Conservation (phyloP, 2,888 invertebrate species). For the Linyphia triangularis region DNA sequence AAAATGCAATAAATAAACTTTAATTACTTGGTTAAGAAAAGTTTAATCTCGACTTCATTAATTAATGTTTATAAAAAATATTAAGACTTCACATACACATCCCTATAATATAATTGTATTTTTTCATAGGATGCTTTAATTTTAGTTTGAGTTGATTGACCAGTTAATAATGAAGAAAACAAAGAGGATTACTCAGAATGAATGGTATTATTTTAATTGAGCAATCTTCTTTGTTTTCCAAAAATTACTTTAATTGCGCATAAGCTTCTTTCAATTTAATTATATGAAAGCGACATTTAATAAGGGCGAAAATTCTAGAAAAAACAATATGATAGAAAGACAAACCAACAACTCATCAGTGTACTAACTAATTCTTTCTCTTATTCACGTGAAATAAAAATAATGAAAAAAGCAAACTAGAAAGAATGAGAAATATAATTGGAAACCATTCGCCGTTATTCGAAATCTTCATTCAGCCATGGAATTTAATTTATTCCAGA, state of each 20-base stretch:
- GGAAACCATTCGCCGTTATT: constrained; percentile 29
- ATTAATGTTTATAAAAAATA: neutral
- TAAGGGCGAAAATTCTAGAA: constrained; percentile 32
- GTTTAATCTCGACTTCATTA: too few relatives aligned
- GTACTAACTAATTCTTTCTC: constrained; percentile 25
- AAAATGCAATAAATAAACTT: too few relatives aligned
- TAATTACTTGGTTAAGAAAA: too few relatives aligned
- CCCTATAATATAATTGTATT: neutral
- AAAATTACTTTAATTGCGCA: constrained; percentile 18
- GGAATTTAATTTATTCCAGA: constrained; percentile 65
- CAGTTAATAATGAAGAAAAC: neutral
- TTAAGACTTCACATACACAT: too few relatives aligned
- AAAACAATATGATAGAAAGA: neutral
- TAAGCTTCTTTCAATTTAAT: constrained; percentile 33
- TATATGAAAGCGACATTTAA: constrained; percentile 25
- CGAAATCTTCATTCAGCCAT: constrained; percentile 56
- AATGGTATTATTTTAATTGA: constrained; percentile 34
- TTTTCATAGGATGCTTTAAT: neutral
- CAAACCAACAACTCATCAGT: constrained; percentile 28
- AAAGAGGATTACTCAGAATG: neutral
- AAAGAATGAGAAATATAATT: constrained; percentile 37
- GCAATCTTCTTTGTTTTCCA: constrained; percentile 1
- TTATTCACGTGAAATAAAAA: neutral
- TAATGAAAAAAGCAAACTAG: constrained; percentile 21
- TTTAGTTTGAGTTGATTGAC: constrained; percentile 25